phyloP scores from a whole-genome alignment of 2,113 vertebrate genomes.

The Carassius carassius region DNA sequence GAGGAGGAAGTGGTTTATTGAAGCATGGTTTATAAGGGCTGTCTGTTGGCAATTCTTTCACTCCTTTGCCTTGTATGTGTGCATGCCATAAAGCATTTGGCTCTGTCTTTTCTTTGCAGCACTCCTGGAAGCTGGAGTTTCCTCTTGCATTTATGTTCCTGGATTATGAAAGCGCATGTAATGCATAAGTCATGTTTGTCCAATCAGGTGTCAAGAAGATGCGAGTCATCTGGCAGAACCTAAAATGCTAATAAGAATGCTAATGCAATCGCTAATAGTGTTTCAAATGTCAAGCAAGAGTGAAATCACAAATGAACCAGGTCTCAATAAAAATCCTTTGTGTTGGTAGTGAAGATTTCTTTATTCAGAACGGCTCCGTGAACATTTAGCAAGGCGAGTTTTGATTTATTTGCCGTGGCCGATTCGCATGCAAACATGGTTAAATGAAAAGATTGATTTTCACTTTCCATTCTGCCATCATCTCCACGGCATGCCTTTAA shows the following conservation, averaged over 20 bases:
- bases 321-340: not conserved
- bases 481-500: not conserved
- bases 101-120: constrained; percentile 39
- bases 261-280: not conserved
- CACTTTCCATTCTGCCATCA: not conserved
- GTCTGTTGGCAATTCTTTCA: constrained; percentile 72
- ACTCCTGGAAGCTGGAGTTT: constrained; percentile 13
- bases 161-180: not conserved
- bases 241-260: not conserved
- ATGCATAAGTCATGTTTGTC: constrained; percentile 21
- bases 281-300: not conserved
- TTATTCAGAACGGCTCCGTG: not conserved
- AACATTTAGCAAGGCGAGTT: not conserved
- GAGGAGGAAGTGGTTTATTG: constrained; percentile 83
- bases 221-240: not conserved
- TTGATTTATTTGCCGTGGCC: not conserved
- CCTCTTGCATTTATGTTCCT: not conserved
- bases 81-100: constrained; percentile 68
- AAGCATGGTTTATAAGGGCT: constrained; percentile 77
- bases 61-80: constrained; percentile 57
- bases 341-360: not conserved
- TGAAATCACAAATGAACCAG: not conserved
- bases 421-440: not conserved
- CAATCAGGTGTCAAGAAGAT: constrained; percentile 17
- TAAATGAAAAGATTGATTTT: constrained; percentile 6